Conservation (phyloP, 2,888 invertebrate genomes). For the Strigamia transsilvanica region DNA sequence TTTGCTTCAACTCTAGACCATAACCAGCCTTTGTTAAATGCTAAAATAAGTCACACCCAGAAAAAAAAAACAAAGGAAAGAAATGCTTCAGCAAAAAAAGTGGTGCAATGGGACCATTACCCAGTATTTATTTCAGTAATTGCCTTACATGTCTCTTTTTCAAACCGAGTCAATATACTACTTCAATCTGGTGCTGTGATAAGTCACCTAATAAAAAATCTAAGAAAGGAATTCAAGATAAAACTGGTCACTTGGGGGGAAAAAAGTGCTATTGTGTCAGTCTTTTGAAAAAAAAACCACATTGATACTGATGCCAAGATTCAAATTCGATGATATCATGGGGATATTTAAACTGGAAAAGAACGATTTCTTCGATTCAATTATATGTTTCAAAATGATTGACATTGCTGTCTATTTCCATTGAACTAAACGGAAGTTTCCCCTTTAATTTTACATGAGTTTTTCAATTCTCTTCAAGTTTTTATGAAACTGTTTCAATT, state of each 20-base stretch:
- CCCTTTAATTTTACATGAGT: too few species aligned
- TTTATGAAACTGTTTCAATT: too few species aligned
- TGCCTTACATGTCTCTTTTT: background rate
- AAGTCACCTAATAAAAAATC: conserved; percentile 8
- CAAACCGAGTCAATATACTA: background rate
- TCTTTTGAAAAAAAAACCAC: background rate
- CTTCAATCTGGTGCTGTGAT: background rate
- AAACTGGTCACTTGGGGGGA: background rate
- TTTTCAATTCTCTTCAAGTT: too few species aligned
- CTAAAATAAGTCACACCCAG: conserved; percentile 2
- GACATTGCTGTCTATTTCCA: too few species aligned
- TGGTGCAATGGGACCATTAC: conserved; percentile 8
- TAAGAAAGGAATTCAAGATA: background rate
- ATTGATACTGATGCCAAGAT: background rate
- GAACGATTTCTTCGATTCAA: too few species aligned
- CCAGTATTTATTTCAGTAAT: conserved; percentile 8
- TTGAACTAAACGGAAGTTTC: too few species aligned
- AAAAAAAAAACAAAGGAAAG: background rate
- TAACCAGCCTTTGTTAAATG: conserved; percentile 3
- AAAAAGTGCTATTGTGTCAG: background rate
- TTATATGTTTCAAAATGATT: too few species aligned
- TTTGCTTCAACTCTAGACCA: background rate
- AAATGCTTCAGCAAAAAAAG: background rate
- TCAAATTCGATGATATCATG: background rate
- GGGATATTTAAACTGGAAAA: too few species aligned